Evolutionary conservation across 1,140 invertebrate genomes (phyloP), one percentile per base, ranked within the genome.

Genomic region (Macrotrachela quadricornifera): DNA sequence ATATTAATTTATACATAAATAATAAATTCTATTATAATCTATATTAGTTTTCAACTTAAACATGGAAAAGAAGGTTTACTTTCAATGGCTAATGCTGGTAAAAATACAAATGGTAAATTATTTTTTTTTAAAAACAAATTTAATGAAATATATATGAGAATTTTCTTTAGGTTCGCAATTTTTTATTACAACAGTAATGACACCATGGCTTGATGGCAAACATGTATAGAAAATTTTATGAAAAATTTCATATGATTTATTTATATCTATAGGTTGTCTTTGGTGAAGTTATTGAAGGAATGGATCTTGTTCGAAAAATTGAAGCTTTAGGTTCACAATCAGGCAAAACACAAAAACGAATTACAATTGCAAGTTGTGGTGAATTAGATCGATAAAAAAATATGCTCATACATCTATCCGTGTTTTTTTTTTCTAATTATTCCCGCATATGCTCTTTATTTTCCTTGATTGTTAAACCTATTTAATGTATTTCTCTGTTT

Each of bases 181-280:
- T 51, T 70, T 70, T 58, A 67, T 69, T 49, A 67, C 65, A 0
- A 59, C 61, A 10, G 54, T 59, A n/a, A 37, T 81, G 62, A 96
- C 91, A 12, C 73, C 81, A 21, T 97, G 92, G 92, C 74, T 96
- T 40, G 86, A 96, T 74, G 85, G 85, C n/a, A 75, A 81, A 53
- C 87, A 97, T 65, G 83, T 30, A 30, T 30, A 30, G 21, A 30
- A 30, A 30, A 30, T 30, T 4, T 4, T 30, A 30, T 4, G 8
- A 30, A 30, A 30, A 30, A 30, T 4, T 4, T 30, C 21, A 30
- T 30, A 4, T 30, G 3, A 4, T 30, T 30, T 30, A n/a, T n/a
- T n/a, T n/a, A n/a, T n/a, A n/a, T 30, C 21, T 30, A 2, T 2
- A 30, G 21, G 21, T 84, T 10, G 80, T 92, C 10, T 90, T 96